phyloP scores from a whole-genome alignment of 1,140 invertebrate genomes.

The Globodera ellingtonae region DNA sequence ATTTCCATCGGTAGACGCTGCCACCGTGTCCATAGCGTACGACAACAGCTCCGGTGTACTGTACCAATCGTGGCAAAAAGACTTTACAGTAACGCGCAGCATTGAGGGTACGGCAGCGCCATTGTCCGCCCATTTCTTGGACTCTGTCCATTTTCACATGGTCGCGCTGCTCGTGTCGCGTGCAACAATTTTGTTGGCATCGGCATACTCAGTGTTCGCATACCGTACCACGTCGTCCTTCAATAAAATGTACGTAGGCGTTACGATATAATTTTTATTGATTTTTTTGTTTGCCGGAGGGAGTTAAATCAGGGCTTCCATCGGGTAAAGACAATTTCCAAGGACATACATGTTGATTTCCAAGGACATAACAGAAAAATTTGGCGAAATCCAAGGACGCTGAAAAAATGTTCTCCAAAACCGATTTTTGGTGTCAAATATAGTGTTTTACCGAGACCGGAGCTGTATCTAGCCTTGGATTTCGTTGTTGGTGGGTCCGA shows the following conservation, averaged over 20 bases:
- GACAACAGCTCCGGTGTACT: slow-evolving; percentile 45
- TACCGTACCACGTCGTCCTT: slow-evolving; percentile 57
- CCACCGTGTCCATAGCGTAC: slow-evolving; percentile 41
- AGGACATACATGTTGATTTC: too few relatives aligned
- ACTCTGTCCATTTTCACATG: slow-evolving; percentile 47
- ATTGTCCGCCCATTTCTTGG: slow-evolving; percentile 40
- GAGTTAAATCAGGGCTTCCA: too few relatives aligned
- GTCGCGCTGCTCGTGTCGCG: slow-evolving; percentile 47
- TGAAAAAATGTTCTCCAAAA: too few relatives aligned
- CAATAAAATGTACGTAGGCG: slow-evolving; percentile 24
- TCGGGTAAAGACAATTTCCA: too few relatives aligned
- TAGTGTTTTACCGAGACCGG: too few relatives aligned
- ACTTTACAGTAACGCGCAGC: slow-evolving; percentile 43
- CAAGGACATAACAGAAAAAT: too few relatives aligned
- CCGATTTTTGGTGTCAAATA: too few relatives aligned
- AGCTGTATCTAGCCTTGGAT: too few relatives aligned
- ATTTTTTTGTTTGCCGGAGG: neutral
- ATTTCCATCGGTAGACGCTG: slow-evolving; percentile 40
- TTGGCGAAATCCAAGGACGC: too few relatives aligned
- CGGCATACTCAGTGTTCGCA: slow-evolving; percentile 54
- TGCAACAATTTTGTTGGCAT: slow-evolving; percentile 55
- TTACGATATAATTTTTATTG: slow-evolving; percentile 6
- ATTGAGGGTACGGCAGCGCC: slow-evolving; percentile 5
- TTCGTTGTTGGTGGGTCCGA: too few relatives aligned
- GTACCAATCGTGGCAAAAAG: slow-evolving; percentile 33